Evolutionary conservation across 2,797 vertebrate species (phyloP).

Genomic region (Poecilia picta): DNA sequence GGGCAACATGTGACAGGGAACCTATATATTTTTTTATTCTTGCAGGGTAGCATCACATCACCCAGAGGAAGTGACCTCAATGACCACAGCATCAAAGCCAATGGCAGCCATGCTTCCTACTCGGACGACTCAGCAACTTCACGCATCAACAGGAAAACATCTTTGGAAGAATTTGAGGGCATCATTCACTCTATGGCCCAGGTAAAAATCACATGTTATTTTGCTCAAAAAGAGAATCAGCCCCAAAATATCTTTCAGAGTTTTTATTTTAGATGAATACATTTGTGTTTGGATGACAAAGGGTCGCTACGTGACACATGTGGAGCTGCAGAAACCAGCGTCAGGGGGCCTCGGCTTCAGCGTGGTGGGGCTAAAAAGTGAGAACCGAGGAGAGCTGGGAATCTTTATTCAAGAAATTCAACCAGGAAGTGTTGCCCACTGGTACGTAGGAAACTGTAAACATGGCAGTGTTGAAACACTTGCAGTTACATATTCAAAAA

Average conservation of each 20-base stretch:
- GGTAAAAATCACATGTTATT: constrained; percentile 71
- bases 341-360: constrained; percentile 95
- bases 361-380: constrained; percentile 94
- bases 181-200: constrained; percentile 92
- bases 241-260: no score
- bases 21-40: constrained; percentile 12
- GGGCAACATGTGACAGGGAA: neutral
- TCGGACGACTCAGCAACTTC: constrained; percentile 70
- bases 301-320: constrained; percentile 89
- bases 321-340: constrained; percentile 89
- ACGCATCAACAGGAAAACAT: constrained; percentile 80
- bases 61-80: constrained; percentile 60
- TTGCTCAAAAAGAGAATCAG: neutral
- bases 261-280: neutral
- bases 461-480: neutral
- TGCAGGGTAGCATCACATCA: constrained; percentile 76
- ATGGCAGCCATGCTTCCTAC: constrained; percentile 77
- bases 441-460: constrained; percentile 74
- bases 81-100: constrained; percentile 83
- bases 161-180: constrained; percentile 87
- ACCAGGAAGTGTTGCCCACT: constrained; percentile 90
- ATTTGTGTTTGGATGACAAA: constrained; percentile 61
- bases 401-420: constrained; percentile 99
- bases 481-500: neutral
- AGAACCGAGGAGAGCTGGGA: constrained; percentile 94